Evolutionary conservation across 1,140 invertebrate genomes (phyloP), one percentile per base, ranked within the genome.

Genomic region (Propsilocerus akamusi): DNA sequence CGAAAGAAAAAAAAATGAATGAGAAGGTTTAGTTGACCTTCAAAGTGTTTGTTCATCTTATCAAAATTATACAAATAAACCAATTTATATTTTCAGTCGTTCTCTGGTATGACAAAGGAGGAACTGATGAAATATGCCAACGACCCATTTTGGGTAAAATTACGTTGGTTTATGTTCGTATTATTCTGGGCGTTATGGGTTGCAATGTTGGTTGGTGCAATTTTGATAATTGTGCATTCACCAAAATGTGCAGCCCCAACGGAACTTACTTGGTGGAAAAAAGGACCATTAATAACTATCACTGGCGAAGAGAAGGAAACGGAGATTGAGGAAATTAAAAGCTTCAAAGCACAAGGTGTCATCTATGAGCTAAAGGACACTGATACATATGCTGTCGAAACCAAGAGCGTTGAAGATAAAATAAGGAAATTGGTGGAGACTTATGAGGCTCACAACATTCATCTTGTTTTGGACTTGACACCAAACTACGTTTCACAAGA

Each of bases 91-190:
- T n/a, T n/a, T 4, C 55, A 74, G 72, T 63, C 74, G 7, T 83
- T 89, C 54, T 76, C 81, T 14, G 89, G 88, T 7, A 78, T 95
- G 71, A 80, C 78, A 4, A 94, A 93, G 65, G 87, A 92, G 59
- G 90, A 94, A 61, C 65, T 95, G 46, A 81, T 93, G 82, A 89
- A 89, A 65, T 88, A 80, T 58, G 86, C 86, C 0, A 89, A 89
- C 59, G 87, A 93, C 68, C 89, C 89, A 25, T 92, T 91, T 61
- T 95, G 90, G 89, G 74, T 91, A 25, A 75, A 78, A 47, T 65
- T 91, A 41, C 74, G 90, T 56, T 89, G 83, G 85, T 71, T 79
- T 53, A 74, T 93, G 48, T 94, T 94, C 60, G 69, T 86, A 25
- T 55, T 77, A 6, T 95, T 94, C 62, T 94, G 90, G 90, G 53